Evolutionary conservation across 1,140 invertebrate species (phyloP), one percentile per base, ranked within the genome.

Genomic region (Conus betulinus): DNA sequence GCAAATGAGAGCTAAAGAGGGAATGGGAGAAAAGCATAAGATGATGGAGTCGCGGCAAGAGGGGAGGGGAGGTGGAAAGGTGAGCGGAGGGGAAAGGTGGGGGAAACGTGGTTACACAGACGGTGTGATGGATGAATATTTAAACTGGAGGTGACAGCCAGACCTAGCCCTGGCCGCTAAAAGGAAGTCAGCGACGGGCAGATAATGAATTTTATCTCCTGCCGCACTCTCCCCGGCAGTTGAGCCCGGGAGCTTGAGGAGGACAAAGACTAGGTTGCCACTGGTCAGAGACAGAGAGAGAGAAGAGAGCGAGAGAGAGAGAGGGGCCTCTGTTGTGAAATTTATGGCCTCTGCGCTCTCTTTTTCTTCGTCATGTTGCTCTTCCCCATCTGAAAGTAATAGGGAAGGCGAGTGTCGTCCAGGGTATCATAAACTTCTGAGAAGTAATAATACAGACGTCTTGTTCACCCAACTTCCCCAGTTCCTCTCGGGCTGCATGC

Each of bases 191-290:
- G 67, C 81, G 71, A 87, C 85, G 63, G 76, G 76, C 53, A 78
- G 86, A 87, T 87, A 87, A 89, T 89, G 89, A 89, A 89, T 89
- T 89, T 87, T 88, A 89, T 89, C 88, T 89, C 76, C 71, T 81
- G 88, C 84, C 74, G 17, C 53, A 57, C 57, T 25, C 57, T 60
- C 13, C 13, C 23, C 67, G 11, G 23, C 17, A 71, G 67, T 71
- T 71, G 67, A 71, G 67, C 67, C 23, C 51, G 51, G 8, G 78
- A 51, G 78, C 51, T 39, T 8, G 25, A 71, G 67, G 60, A 11
- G 60, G 67, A 71, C 20, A 71, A 71, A 71, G 67, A 23, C 67
- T 23, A 13, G 11, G 67, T 71, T 71, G 67, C 13, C 67, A 71
- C 67, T 71, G 67, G 67, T 71, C 67, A 71, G 67, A 71, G 67